Base-by-base conservation (phyloP, 2,113 vertebrate species). In the Megaleporinus macrocephalus region DNA sequence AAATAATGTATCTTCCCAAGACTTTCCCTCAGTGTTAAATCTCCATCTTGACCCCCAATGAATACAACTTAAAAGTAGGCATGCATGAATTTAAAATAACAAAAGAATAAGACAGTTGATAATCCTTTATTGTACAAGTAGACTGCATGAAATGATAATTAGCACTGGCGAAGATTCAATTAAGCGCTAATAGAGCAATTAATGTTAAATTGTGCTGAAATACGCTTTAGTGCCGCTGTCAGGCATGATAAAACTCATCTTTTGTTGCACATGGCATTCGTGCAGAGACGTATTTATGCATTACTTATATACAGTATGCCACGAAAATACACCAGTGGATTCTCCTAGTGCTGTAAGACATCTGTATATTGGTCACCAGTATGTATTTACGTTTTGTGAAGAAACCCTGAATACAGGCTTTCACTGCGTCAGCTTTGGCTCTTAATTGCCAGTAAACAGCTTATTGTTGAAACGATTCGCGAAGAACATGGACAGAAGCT, bases 181-280 rank as follows among this genome's bases (percentile, higher is more conserved):
- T 41, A 80, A 65, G 41, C 22, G 6, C 13, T 55, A 62, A 33
- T 75, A 33, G 61, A 74, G 51, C 26, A 74, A 15, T 30, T 49
- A 30, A 63, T 6, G 53, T 75, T 53, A 75, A 80, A 59, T 73
- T 26, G 26, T 22, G 2, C 13, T 72, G 41, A 24, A 73, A 73
- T 73, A 36, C 27, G 51, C 77, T 72, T 80, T n/a, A 22, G 18
- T n/a, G 55, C 55, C 20, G 49, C 72, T 57, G 62, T 68, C 55
- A 66, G 66, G 53, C 62, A 30, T 11, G 1, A 69, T 15, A 44
- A 44, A 44, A 12, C 14, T 65, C 29, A 33, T 73, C 24, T 30
- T 73, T 74, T 74, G 44, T 41, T 44, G 26, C 29, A 10, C 3
- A 13, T 27, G 44, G 73, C 61, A 16, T 57, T 74, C 20, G 13